Evolutionary conservation across 2,888 invertebrate species (phyloP).

Genomic region (Archaeoteleia sp.): DNA sequence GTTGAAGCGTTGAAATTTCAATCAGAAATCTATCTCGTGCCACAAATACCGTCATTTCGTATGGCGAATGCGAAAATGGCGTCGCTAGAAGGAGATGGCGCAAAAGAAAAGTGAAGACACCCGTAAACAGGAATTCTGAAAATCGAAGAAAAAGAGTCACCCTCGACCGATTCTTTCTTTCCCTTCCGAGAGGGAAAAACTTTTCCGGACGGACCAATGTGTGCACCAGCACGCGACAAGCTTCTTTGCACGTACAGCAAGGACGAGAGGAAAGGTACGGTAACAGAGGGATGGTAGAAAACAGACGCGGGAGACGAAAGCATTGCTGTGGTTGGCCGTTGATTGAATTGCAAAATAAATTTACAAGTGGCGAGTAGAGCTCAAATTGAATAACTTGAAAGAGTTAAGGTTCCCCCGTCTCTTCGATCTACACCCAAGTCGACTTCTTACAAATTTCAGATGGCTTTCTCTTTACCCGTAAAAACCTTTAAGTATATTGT

Average conservation of each 20-base stretch:
- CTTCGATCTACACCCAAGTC: constrained; percentile 30
- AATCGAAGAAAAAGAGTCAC: constrained; percentile 33
- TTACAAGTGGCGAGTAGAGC: constrained; percentile 60
- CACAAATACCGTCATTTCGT: not conserved
- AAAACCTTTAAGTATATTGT: constrained; percentile 32
- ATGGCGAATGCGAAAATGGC: constrained; percentile 32
- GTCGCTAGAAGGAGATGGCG: constrained; percentile 3
- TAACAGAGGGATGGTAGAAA: constrained; percentile 4
- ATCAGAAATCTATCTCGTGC: constrained; percentile 27
- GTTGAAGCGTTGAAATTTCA: constrained; percentile 10
- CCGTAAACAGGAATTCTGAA: constrained; percentile 57
- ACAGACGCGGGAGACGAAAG: constrained; percentile 37
- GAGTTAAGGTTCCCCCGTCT: constrained; percentile 57
- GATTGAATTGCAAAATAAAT: constrained; percentile 65
- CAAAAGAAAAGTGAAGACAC: constrained; percentile 48
- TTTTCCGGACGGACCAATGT: constrained; percentile 42
- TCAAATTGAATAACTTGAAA: constrained; percentile 63
- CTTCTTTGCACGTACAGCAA: constrained; percentile 20
- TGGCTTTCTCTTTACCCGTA: constrained; percentile 28
- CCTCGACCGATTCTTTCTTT: constrained; percentile 44
- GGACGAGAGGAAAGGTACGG: constrained; percentile 25
- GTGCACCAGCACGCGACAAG: constrained; percentile 20
- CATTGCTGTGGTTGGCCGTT: constrained; percentile 42
- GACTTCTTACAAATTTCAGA: constrained; percentile 28
- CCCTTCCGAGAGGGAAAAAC: constrained; percentile 49